Evolutionary conservation across 2,113 vertebrate genomes (phyloP), one percentile per base, ranked within the genome.

Genomic region (Channa argus): DNA sequence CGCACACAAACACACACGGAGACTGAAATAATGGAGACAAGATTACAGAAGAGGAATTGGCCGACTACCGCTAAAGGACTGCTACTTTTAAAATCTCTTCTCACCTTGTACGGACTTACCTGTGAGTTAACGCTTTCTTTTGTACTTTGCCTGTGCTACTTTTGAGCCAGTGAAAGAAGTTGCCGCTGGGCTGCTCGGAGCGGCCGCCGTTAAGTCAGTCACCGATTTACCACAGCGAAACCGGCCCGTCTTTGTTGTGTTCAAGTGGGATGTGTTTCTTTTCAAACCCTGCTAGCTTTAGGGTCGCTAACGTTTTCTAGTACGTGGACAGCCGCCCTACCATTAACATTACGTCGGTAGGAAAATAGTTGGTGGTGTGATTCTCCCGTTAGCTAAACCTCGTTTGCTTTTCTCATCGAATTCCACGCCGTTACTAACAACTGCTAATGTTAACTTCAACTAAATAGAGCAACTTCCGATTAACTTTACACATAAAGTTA

Each of bases 1-100:
- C 24, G 24, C 24, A 24, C 24, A 24, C 24, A 24, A 24, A 24
- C 24, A 74, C 76, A 60, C 0, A 74, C 54, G 58, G 6, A 56
- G 53, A 33, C 24, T 24, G 74, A 79, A 87, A 83, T 45, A 90
- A 95, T 94, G 94, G 93, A 92, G 82, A 72, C 67, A 54, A 71
- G 79, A 88, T 15, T 77, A 15, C 53, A 65, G 39, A 44, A 71
- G 74, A 79, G 80, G 87, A 88, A 47, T 67, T 49, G 76, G 15
- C 44, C 83, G 37, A 44, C 36, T 11, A 44, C 24, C 24, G 24
- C 24, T 24, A 24, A 45, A 69, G 79, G 87, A 79, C 75, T 80
- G 77, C 77, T 67, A 77, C 66, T 89, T 71, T 76, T 84, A 6
- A 67, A 83, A 2, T 56, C 80, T 3, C 73, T 91, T 5, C 61